These are phyloP conservation scores for Centropus bengalensis DNA, from an alignment of 2,113 vertebrate genomes.

Conservation along the genomic window DNA sequence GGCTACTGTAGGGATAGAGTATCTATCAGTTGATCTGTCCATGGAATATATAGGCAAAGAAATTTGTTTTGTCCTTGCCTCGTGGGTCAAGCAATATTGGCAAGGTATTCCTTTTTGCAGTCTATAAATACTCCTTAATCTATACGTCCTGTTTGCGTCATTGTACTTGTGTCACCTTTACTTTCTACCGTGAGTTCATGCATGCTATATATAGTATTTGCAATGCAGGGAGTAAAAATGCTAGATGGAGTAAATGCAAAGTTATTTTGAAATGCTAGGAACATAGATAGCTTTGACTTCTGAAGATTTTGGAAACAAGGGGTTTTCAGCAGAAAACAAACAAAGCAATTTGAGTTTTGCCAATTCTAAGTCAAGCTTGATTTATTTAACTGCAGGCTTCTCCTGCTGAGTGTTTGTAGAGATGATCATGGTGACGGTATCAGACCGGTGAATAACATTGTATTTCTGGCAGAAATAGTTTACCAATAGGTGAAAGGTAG, in stretches of 20 bases:
- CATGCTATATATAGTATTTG: conserved; percentile 31
- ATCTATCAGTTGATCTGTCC: background rate
- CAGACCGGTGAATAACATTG: background rate
- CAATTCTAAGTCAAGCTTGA: background rate
- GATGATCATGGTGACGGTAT: background rate
- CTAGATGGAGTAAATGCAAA: background rate
- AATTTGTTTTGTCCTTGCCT: background rate
- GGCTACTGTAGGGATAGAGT: background rate
- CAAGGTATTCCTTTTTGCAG: background rate
- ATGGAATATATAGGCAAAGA: background rate
- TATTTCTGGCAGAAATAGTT: background rate
- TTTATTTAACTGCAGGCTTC: background rate
- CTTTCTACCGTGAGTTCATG: background rate
- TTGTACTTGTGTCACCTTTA: conserved; percentile 36
- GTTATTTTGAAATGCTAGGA: background rate
- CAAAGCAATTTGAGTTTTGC: background rate
- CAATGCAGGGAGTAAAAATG: background rate
- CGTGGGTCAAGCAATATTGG: background rate
- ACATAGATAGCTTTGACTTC: background rate
- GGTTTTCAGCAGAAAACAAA: background rate
- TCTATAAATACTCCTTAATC: conserved; percentile 53
- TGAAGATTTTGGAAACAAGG: background rate
- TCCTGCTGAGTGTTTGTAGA: background rate
- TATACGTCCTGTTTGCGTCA: background rate
- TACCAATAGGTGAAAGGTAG: background rate